Evolutionary conservation across 2,888 invertebrate species (phyloP), one percentile per base, ranked within the genome.

Genomic region (Lasioglossum pauxillum): DNA sequence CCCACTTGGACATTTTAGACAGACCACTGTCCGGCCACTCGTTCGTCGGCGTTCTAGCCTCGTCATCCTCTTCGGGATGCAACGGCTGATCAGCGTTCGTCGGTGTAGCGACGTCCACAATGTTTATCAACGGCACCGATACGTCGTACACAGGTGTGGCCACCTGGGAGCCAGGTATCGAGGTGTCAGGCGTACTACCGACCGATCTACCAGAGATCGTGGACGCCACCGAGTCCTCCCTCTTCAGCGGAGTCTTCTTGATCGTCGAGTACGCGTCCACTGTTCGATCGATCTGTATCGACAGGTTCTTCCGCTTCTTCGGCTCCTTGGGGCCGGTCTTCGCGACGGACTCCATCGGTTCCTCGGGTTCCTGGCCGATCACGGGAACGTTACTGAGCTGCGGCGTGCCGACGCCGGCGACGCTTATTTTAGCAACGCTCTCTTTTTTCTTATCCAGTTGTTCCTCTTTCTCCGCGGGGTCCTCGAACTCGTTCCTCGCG

Each of bases 1-100:
- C 86, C 94, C 95, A 95, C 78, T 94, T 94, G 27, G 93, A 90
- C 14, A 95, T 93, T 35, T 88, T 93, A 2, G 85, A 69, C 7
- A 88, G 16, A 16, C 87, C 82, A 27, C 1, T 27, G 23, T 91
- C 87, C 10, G 87, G 64, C 82, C 89, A 90, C 82, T 93, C 94
- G 86, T 91, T 95, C 72, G 93, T 95, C 72, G 92, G 95, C 64
- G 93, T 95, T 73, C 82, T 88, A 27, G 91, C 92, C 46, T 90
- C 92, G 64, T 92, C 92, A 0, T 91, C 92, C 10, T 92, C 92
- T 2, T 90, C 90, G 27, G 76, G 16, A 23, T 16, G 23, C 27
- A 82, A 64, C 5, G 79, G 49, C 8, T 69, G 38, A 14, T 86
- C 85, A 16, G 77, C 57, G 44, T 44, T 76, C 49, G 85, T 77